These are phyloP conservation scores for Suncus etruscus DNA, from an alignment of 2,113 vertebrate species.

Conservation along the genomic window DNA sequence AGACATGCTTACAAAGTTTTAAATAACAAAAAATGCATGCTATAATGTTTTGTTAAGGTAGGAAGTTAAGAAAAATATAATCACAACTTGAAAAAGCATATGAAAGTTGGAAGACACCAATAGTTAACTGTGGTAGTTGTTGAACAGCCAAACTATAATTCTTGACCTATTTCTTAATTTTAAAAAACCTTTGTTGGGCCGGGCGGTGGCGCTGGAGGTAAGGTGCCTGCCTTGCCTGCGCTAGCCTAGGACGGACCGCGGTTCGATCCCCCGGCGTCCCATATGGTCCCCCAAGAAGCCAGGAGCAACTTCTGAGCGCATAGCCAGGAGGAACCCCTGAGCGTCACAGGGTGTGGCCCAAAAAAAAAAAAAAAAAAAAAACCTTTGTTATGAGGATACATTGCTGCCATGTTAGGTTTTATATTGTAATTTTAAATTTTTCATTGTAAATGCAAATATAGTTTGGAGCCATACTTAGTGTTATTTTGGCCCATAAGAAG, in stretches of 20 bases:
- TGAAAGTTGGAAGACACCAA: neutral
- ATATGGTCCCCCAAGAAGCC: too few relatives aligned
- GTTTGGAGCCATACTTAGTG: too few relatives aligned
- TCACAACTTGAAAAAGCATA: neutral
- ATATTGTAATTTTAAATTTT: neutral
- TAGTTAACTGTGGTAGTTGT: neutral
- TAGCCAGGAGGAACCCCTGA: too few relatives aligned
- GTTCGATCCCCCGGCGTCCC: too few relatives aligned
- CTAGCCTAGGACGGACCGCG: too few relatives aligned
- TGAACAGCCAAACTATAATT: neutral
- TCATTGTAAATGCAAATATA: neutral
- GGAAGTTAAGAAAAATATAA: conserved; percentile 22
- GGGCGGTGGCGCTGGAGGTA: too few relatives aligned
- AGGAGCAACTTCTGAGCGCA: too few relatives aligned
- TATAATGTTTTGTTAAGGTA: neutral
- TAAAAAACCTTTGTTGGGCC: too few relatives aligned
- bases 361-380: too few relatives aligned
- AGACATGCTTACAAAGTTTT: conserved; percentile 27
- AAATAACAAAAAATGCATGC: neutral
- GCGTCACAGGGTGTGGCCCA: too few relatives aligned
- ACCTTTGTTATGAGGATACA: neutral
- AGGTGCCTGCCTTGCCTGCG: too few relatives aligned
- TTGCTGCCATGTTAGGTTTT: neutral
- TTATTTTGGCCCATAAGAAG: too few relatives aligned
- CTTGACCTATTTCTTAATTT: neutral